Evolutionary conservation across 2,797 vertebrate genomes (phyloP), one percentile per base, ranked within the genome.

Genomic region (Sebastes taczanowskii): DNA sequence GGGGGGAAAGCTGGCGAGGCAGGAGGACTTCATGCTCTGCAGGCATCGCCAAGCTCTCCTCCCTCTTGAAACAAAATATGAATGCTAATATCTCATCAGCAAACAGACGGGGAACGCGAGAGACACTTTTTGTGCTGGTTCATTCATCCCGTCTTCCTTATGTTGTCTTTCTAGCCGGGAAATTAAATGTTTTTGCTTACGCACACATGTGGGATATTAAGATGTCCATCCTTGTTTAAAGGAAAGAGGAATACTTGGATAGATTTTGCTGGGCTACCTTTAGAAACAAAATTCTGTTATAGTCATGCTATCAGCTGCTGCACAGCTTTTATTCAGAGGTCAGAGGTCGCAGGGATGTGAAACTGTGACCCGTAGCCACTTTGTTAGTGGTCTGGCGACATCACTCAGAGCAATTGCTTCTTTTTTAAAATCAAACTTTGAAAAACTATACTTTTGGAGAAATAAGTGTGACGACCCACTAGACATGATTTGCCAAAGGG

Each of bases 11-110:
- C 87, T 83, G 87, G 80, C 61, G 11, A 91, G 77, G 79, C 81
- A 84, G 77, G 86, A 87, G 87, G 87, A 88, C 89, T 91, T 87
- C 76, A 86, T 81, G 91, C 91, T 94, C 89, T 88, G 90, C 90
- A 82, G 84, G 89, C 84, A 71, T 84, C 76, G 34, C 77, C 62
- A 78, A 83, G 78, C 89, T 83, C 81, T 88, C 89, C 82, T 82
- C 88, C 89, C 79, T 80, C 86, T 83, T 80, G 78, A 90, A 92
- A 89, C 77, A 75, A 91, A 82, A 88, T 89, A 76, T 81, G 89
- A 92, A 94, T 91, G 88, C 72, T 92, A 89, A 92, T 91, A 83
- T 88, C 84, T 91, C 75, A 74, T 84, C 87, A 86, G 84, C 74
- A 91, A 88, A 93, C 83, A 91, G 83, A 82, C 73, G 63, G 69